A percentile compares a stretch with the other conserved stretches of the same genome.
Evolutionary conservation across 2,797 vertebrate genomes (phyloP).

Genomic region (Oryzias dopingdopingensis): DNA sequence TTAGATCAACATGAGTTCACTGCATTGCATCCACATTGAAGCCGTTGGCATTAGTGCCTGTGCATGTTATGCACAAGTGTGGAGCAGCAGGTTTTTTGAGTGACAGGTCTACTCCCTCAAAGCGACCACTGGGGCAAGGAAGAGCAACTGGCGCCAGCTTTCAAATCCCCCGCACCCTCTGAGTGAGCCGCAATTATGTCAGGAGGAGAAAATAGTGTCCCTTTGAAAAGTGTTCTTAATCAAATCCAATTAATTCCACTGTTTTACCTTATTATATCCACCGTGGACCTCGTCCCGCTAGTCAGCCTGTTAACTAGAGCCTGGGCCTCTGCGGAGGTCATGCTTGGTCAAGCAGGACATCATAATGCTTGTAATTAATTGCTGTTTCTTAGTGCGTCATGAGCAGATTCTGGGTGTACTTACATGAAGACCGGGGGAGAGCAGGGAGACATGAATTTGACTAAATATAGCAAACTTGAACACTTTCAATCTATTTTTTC

Average conservation of each 20-base stretch:
- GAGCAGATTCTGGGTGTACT: slow-evolving; percentile 26
- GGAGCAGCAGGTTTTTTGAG: slow-evolving; percentile 23
- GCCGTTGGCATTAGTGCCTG: slow-evolving; percentile 5
- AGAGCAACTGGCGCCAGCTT: slow-evolving; percentile 74
- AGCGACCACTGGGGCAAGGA: slow-evolving; percentile 46
- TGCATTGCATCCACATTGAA: slow-evolving; percentile 5
- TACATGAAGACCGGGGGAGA: slow-evolving; percentile 26
- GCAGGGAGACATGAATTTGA: slow-evolving; percentile 6
- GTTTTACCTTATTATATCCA: slow-evolving; percentile 81
- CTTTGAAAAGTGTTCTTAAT: slow-evolving; percentile 77
- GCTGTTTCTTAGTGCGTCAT: slow-evolving; percentile 62
- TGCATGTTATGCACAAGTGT: slow-evolving; percentile 1
- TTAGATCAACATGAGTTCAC: not conserved
- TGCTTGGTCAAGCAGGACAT: slow-evolving; percentile 70
- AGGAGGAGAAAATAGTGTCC: slow-evolving; percentile 69
- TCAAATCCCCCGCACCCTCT: slow-evolving; percentile 41
- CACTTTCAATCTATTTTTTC: slow-evolving; percentile 6
- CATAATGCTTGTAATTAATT: slow-evolving; percentile 76
- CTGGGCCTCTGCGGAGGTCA: slow-evolving; percentile 64
- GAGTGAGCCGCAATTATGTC: slow-evolving; percentile 74
- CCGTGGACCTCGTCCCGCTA: slow-evolving; percentile 66
- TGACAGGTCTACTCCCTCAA: slow-evolving; percentile 37
- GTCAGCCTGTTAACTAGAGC: slow-evolving; percentile 77
- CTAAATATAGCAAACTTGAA: slow-evolving; percentile 24
- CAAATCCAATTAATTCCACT: slow-evolving; percentile 87